Base-by-base conservation (phyloP, 2,113 vertebrate genomes). In the Miniopterus natalensis region DNA sequence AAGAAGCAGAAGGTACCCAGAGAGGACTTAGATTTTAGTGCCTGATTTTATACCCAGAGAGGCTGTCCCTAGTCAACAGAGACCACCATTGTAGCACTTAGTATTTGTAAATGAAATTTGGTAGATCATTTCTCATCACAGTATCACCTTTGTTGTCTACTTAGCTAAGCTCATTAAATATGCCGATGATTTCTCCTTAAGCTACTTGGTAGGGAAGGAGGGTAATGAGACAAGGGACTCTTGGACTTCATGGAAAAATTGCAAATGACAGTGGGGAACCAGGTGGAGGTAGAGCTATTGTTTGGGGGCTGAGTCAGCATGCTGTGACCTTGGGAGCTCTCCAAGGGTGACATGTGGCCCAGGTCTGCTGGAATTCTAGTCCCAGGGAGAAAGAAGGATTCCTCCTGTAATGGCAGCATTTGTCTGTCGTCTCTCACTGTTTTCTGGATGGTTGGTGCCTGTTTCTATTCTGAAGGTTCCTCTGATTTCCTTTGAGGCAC, bases 321-420 rank as follows among this genome's bases (percentile, higher is more conserved):
- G 10, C 42, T 23, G 40, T 77, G 80, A 15, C 3, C 70, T 88
- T 45, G 36, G 25, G 59, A 3, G 2, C 8, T 25, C 47, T 84
- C 29, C 3, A 0, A 42, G 11, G 31, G 18, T 51, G 6, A 36
- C 2, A 0, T 36, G 27, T 12, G 57, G 49, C 49, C 21, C 29
- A 45, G 47, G 23, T 23, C 31, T 85, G 3, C 55, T 25, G 21
- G 45, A 61, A 73, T 63, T 85, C 80, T 63, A 71, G 84, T 66
- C 3, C 63, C 42, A 11, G 7, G 11, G 49, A 11, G 1, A 6
- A 80, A 87, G 36, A 49, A 17, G 55, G 9, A 1, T 40, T 59
- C 74, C 8, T 74, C 36, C n/a, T 51, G 1, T 17, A 15, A 55
- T 2, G 12, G 40, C 15, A 55, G 40, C 2, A 12, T 63, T 42